A percentile compares a stretch with the other conserved stretches of the same genome.
Evolutionary conservation across 2,797 vertebrate species (phyloP).

Genomic region (Simalia tracyae): DNA sequence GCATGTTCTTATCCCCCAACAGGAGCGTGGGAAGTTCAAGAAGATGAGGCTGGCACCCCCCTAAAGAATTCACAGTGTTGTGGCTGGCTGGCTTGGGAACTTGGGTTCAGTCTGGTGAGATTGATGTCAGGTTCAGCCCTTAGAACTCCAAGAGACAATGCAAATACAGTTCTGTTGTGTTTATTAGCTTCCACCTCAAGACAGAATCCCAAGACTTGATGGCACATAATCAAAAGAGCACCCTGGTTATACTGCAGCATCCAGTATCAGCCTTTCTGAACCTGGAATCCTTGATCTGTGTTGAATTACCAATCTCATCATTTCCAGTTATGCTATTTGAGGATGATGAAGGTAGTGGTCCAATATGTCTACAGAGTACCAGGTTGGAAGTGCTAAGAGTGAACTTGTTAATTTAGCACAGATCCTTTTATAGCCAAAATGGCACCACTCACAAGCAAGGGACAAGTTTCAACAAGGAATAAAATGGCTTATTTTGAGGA

Average conservation of each 20-base stretch:
- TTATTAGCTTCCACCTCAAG: no score
- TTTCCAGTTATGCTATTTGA: background rate
- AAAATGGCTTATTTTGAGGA: background rate
- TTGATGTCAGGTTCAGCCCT: no score
- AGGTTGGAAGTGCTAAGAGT: background rate
- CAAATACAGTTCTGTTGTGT: no score
- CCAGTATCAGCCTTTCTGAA: background rate
- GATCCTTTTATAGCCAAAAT: background rate
- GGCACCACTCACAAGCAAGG: background rate
- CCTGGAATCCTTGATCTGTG: background rate
- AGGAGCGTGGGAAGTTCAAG: no score
- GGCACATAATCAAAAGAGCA: background rate
- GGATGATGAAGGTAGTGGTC: background rate
- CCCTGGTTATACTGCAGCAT: background rate
- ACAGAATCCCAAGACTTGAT: background rate
- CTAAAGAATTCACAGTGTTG: no score
- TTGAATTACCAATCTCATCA: background rate
- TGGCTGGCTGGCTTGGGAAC: no score
- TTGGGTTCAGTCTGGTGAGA: no score
- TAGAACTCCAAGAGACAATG: no score
- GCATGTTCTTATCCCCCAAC: no score
- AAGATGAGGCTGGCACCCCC: no score
- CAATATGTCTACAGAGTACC: background rate
- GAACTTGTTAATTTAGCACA: background rate
- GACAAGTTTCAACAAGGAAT: background rate